phyloP scores from a whole-genome alignment of 2,797 vertebrate species.

The Fistularia commersonii region DNA sequence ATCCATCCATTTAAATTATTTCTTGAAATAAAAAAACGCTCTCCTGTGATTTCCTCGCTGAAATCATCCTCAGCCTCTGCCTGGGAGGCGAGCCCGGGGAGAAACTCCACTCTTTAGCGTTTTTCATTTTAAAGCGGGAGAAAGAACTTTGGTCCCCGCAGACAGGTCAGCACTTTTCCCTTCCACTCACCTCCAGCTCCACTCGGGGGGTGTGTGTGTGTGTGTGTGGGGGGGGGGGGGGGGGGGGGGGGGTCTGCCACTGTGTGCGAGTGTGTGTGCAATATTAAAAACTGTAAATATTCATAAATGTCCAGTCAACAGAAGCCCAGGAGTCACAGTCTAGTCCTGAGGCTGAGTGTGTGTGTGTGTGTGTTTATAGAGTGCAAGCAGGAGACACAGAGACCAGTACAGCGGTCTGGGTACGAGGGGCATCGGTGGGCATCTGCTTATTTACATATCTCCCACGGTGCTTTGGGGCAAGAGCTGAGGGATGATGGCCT shows the following conservation, averaged over 20 bases:
- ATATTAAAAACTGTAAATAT: constrained; percentile 71
- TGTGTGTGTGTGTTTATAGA: constrained; percentile 20
- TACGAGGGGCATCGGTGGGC: constrained; percentile 48
- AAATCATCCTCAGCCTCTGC: not conserved
- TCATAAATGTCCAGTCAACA: constrained; percentile 64
- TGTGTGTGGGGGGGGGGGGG: constrained; percentile 38
- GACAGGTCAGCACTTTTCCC: constrained; percentile 46
- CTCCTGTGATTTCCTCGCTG: too few relatives aligned
- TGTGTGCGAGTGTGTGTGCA: constrained; percentile 43
- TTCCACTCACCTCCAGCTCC: constrained; percentile 43
- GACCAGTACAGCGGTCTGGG: constrained; percentile 29
- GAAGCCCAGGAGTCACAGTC: constrained; percentile 52
- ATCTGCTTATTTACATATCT: constrained; percentile 73
- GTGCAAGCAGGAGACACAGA: constrained; percentile 3
- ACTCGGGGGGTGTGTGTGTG: constrained; percentile 37
- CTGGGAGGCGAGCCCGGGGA: constrained; percentile 20
- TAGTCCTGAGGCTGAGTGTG: constrained; percentile 33
- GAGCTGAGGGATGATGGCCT: constrained; percentile 55
- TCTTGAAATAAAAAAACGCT: too few relatives aligned
- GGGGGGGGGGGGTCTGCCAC: too few relatives aligned
- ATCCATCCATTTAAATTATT: too few relatives aligned
- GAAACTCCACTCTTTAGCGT: constrained; percentile 14
- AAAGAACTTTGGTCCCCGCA: constrained; percentile 31
- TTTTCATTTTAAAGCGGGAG: not conserved
- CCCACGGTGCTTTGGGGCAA: constrained; percentile 63